Conservation (phyloP, 2,888 invertebrate genomes). For the Lepidochrysops patricia region DNA sequence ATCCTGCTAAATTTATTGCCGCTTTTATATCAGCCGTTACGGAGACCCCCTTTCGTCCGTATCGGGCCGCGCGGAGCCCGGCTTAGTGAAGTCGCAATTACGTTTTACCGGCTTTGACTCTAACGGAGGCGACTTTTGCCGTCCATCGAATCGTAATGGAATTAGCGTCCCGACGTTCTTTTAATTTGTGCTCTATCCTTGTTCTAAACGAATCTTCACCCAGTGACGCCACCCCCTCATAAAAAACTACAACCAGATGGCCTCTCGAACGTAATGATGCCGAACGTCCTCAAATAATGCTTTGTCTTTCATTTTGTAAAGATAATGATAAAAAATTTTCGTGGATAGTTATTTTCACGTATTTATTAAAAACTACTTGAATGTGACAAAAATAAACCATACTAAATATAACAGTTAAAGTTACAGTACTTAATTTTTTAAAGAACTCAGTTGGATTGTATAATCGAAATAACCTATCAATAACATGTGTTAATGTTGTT, state of each 20-base stretch:
- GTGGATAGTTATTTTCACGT: too few relatives aligned
- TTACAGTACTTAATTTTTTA: neutral
- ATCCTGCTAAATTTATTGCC: slow-evolving; percentile 74
- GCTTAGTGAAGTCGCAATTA: slow-evolving; percentile 74
- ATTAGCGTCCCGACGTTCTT: slow-evolving; percentile 70
- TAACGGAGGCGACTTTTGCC: slow-evolving; percentile 67
- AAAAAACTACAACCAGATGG: slow-evolving; percentile 20
- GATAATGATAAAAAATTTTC: too few relatives aligned
- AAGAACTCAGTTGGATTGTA: neutral
- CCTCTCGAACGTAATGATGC: slow-evolving; percentile 12
- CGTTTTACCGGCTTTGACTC: slow-evolving; percentile 71
- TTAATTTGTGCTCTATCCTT: slow-evolving; percentile 65
- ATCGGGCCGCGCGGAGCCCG: slow-evolving; percentile 66
- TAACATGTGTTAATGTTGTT: slow-evolving; percentile 9
- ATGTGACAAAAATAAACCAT: neutral
- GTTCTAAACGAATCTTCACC: slow-evolving; percentile 53
- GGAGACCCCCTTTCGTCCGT: slow-evolving; percentile 69
- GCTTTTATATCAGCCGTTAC: slow-evolving; percentile 73
- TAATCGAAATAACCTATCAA: slow-evolving; percentile 3
- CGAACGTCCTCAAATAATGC: neutral
- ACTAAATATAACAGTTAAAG: too few relatives aligned
- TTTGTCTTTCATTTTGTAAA: neutral
- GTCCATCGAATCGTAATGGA: slow-evolving; percentile 73
- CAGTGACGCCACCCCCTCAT: slow-evolving; percentile 23
- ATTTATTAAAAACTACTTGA: too few relatives aligned